Evolutionary conservation across 2,888 invertebrate species (phyloP).

Genomic region (Macaria liturata): DNA sequence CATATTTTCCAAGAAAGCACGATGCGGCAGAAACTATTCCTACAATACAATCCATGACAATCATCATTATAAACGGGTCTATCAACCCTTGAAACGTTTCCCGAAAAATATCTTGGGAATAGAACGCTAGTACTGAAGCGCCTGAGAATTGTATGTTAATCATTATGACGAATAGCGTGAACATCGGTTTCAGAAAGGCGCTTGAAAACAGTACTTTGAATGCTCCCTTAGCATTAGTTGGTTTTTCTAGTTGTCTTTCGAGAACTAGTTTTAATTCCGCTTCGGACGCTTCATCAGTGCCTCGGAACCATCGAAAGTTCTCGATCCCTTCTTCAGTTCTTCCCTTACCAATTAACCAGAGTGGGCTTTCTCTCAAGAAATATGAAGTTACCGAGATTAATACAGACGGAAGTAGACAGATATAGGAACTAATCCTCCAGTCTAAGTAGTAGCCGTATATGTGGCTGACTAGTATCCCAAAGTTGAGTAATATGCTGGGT

Average conservation of each 20-base stretch:
- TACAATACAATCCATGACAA: constrained; percentile 12
- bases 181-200: constrained; percentile 19
- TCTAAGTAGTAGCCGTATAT: constrained; percentile 15
- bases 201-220: constrained; percentile 4
- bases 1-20: constrained; percentile 14
- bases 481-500: constrained; percentile 8
- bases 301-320: constrained; percentile 45
- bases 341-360: constrained; percentile 48
- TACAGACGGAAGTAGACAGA: constrained; percentile 15
- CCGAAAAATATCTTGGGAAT: constrained; percentile 18
- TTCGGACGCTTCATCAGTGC: constrained; percentile 35
- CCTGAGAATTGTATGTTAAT: constrained; percentile 17
- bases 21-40: neutral
- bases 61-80: constrained; percentile 19
- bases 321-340: constrained; percentile 40
- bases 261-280: constrained; percentile 37
- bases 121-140: constrained; percentile 17
- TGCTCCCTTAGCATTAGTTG: constrained; percentile 7
- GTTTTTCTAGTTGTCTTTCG: constrained; percentile 15
- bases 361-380: constrained; percentile 45
- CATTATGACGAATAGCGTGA: constrained; percentile 8
- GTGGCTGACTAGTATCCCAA: constrained; percentile 20
- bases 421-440: constrained; percentile 15
- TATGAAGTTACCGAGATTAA: constrained; percentile 5
- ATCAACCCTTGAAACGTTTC: constrained; percentile 14